Percentiles rank a stretch among this genome's conserved stretches.
phyloP scores from a whole-genome alignment of 2,797 vertebrate species.

The Sebastes hubbsi region DNA sequence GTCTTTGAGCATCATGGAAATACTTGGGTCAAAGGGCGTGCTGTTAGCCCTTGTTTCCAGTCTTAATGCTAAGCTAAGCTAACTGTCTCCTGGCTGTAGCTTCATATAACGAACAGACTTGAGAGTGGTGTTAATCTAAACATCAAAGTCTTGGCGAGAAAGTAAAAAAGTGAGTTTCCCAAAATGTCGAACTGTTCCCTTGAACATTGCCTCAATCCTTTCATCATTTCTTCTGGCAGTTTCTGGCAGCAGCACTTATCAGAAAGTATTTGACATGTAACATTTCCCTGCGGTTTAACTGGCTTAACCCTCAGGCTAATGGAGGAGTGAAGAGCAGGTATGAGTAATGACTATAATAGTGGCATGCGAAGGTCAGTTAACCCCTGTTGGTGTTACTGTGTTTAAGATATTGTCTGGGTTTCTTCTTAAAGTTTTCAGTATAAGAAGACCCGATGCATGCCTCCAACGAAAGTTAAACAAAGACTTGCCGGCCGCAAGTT shows the following conservation, averaged over 20 bases:
- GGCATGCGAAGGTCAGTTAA: slow-evolving; percentile 66
- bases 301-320: slow-evolving; percentile 48
- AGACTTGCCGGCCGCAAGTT: slow-evolving; percentile 38
- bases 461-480: slow-evolving; percentile 54
- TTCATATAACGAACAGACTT: background rate
- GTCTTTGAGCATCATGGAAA: background rate
- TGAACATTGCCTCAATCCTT: slow-evolving; percentile 34
- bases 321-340: slow-evolving; percentile 57
- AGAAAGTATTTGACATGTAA: slow-evolving; percentile 36
- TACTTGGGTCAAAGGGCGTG: background rate
- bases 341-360: slow-evolving; percentile 51
- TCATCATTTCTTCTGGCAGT: slow-evolving; percentile 69
- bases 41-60: background rate
- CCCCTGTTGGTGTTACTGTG: slow-evolving; percentile 47
- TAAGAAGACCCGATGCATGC: slow-evolving; percentile 47
- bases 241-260: slow-evolving; percentile 71
- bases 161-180: background rate
- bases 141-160: background rate
- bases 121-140: background rate
- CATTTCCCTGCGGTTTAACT: slow-evolving; percentile 39
- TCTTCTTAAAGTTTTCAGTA: slow-evolving; percentile 28
- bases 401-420: slow-evolving; percentile 50
- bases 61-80: background rate
- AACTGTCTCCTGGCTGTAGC: background rate
- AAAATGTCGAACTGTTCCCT: slow-evolving; percentile 7